Conservation (phyloP, 2,797 vertebrate genomes). For the Girardinus metallicus region DNA sequence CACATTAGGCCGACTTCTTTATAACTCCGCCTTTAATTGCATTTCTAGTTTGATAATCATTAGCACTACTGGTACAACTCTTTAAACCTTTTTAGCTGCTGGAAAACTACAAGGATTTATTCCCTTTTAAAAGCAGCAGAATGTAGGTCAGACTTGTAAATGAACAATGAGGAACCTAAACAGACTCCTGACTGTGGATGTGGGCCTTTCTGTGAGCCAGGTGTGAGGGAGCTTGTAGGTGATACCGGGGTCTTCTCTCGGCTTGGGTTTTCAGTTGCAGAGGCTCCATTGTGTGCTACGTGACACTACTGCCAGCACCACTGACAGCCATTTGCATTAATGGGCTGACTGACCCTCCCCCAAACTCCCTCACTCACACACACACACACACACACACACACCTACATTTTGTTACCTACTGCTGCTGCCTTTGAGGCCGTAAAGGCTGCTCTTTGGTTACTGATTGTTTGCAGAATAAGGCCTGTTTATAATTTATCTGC, state of each 20-base stretch:
- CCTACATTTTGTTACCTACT: constrained; percentile 26
- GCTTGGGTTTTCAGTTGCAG: constrained; percentile 72
- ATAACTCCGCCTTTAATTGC: no score
- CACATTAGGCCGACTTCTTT: no score
- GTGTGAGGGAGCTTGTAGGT: constrained; percentile 45
- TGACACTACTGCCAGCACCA: constrained; percentile 62
- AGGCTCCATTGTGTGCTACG: constrained; percentile 64
- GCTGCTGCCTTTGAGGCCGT: constrained; percentile 20
- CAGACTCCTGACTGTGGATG: constrained; percentile 7
- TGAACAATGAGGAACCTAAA: constrained; percentile 1
- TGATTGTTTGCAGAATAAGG: constrained; percentile 61
- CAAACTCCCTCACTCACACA: constrained; percentile 15
- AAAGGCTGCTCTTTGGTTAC: constrained; percentile 52
- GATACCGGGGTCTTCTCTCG: constrained; percentile 52
- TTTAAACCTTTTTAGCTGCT: neutral
- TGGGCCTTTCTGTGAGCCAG: constrained; percentile 38
- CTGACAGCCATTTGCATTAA: constrained; percentile 64
- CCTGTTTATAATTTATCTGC: constrained; percentile 53
- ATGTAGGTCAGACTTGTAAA: constrained; percentile 19
- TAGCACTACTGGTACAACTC: neutral
- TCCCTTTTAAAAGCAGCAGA: neutral
- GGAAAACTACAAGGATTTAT: neutral
- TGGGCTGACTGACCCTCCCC: constrained; percentile 33
- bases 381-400: constrained; percentile 22
- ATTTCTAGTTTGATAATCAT: no score